phyloP scores from a whole-genome alignment of 1,140 invertebrate genomes.

The Whitmania pigra region DNA sequence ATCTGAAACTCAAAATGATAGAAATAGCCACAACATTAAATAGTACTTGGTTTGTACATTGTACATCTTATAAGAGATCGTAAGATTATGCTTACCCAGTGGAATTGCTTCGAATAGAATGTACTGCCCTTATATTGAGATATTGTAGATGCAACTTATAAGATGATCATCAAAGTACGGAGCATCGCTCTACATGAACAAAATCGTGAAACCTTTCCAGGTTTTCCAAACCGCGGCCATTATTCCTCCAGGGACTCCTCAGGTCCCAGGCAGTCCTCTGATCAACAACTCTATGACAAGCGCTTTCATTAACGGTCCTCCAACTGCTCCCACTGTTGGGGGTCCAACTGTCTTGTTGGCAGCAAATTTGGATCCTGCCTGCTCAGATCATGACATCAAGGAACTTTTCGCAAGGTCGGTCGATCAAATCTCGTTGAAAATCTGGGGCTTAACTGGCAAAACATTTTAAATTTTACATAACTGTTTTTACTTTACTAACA shows the following conservation, averaged over 20 bases:
- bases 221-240: background rate
- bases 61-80: too few relatives aligned
- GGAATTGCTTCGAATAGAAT: too few relatives aligned
- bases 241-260: background rate
- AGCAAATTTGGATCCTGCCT: background rate
- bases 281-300: background rate
- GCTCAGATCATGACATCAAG: conserved; percentile 2
- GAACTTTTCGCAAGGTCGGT: conserved; percentile 1
- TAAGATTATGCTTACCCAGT: too few relatives aligned
- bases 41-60: too few relatives aligned
- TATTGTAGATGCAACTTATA: too few relatives aligned
- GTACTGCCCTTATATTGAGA: too few relatives aligned
- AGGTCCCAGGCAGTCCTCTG: background rate
- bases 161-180: too few relatives aligned
- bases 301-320: background rate
- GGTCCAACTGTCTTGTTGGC: conserved; percentile 3
- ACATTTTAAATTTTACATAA: background rate
- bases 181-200: too few relatives aligned
- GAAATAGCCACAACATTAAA: too few relatives aligned
- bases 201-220: background rate
- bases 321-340: background rate
- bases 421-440: background rate
- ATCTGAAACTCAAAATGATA: too few relatives aligned
- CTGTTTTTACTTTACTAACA: background rate
- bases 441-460: too few relatives aligned